Evolutionary conservation across 2,888 invertebrate species (phyloP), one percentile per base, ranked within the genome.

Genomic region (Eurois occulta): DNA sequence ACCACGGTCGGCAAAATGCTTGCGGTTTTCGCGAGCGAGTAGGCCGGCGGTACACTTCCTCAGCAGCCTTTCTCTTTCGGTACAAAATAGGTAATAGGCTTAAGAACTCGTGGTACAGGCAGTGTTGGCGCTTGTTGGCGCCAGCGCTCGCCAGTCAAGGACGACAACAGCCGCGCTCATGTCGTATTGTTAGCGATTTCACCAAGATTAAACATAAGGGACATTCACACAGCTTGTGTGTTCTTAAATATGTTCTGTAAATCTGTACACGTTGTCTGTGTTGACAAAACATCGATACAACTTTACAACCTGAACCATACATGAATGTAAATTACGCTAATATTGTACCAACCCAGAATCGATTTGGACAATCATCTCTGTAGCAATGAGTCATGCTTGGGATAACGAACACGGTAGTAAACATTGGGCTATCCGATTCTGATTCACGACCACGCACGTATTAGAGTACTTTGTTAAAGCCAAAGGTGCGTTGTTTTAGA

Each of bases 81-180:
- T 85, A 87, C 89, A 86, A 90, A 92, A 92, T 91, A 91, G 91
- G 91, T 90, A 90, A 89, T 90, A 91, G 89, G 83, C 86, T 89
- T 85, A 87, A 88, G 88, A 85, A 84, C 86, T 87, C 83, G 81
- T 84, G 86, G 89, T 86, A 80, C 81, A 84, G 80, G 87, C 78
- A 75, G 65, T 80, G 81, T 77, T 80, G 87, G 82, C 84, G 89
- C 84, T 84, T 87, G 83, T 86, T 93, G 95, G 95, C 95, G 95
- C 95, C 94, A 93, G 84, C 84, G 85, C 85, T 90, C 89, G 89
- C 90, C 86, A 94, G 93, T 94, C 95, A 95, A 95, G 95, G 95
- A 91, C 94, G 86, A 90, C 93, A 86, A 89, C 91, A 80, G 86
- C 87, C 86, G 84, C 84, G 88, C 86, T 89, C 90, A 80, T 85